These are phyloP conservation scores for Trachelipus rathkii DNA, from an alignment of 1,140 invertebrate genomes.

Conservation along the genomic window DNA sequence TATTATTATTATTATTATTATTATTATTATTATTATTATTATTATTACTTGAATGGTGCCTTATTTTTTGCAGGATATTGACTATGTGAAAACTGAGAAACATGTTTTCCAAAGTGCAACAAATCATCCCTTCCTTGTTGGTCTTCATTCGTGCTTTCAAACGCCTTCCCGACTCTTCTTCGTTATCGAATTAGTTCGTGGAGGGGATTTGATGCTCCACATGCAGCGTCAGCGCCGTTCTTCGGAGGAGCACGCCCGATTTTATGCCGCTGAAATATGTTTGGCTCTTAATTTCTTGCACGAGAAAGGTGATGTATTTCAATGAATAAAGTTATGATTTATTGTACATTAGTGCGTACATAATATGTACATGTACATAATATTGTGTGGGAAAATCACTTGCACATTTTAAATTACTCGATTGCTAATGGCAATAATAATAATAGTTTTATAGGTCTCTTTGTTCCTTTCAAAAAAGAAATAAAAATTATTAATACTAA, in stretches of 20 bases:
- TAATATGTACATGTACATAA: no score
- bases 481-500: no score
- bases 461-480: no score
- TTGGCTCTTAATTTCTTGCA: conserved; percentile 98
- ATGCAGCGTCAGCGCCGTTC: conserved; percentile 95
- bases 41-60: no score
- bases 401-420: no score
- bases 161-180: conserved; percentile 94
- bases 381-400: no score
- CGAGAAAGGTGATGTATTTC: conserved; percentile 68
- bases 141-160: conserved; percentile 98
- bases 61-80: conserved; percentile 74
- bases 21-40: no score
- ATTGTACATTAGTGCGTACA: no score
- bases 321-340: no score
- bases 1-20: no score
- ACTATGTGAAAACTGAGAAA: conserved; percentile 99
- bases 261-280: conserved; percentile 98
- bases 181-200: conserved; percentile 98
- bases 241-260: conserved; percentile 90
- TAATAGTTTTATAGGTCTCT: no score
- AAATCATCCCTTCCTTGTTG: conserved; percentile 98
- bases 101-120: conserved; percentile 99
- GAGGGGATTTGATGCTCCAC: conserved; percentile 99
- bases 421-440: no score